Evolutionary conservation across 2,113 vertebrate species (phyloP), one percentile per base, ranked within the genome.

Genomic region (Thomomys bottae): DNA sequence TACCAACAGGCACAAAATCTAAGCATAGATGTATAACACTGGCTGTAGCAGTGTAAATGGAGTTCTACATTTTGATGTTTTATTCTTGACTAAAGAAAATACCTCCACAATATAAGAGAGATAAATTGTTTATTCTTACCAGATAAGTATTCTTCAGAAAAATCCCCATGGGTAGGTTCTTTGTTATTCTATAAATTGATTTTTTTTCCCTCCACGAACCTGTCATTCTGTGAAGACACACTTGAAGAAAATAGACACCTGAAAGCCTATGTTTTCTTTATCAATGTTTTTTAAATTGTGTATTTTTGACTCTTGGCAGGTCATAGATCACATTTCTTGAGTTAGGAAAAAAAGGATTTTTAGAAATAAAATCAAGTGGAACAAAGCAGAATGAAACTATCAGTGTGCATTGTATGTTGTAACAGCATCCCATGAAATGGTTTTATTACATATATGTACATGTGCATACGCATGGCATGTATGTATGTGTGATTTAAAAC

Each of bases 81-180:
- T 70, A 64, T 80, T 77, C 77, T 4, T 26, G 78, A 32, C 36
- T 5, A 67, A 78, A 66, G 36, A 70, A 84, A 90, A 81, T 20
- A 14, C 61, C 12, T 32, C 38, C 36, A 67, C n/a, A 71, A 70
- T 84, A 78, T 54, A 88, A 81, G 45, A 93, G 40, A 42, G 42
- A 92, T 21, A 64, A 93, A 90, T 86, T 82, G 32, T 85, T 87
- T 94, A 30, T 71, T 90, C 77, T 89, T 84, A 84, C 21, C 70
- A 75, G 64, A 49, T 84, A 90, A 75, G 75, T 49, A 34, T 2
- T 85, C 42, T 77, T 93, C 67, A 61, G 40, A 87, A 90, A 90
- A 78, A 40, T 83, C 80, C 80, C 40, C 7, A 2, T 54, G 36
- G 75, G 49, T 9, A 72, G 78, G 63, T 49, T 77, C 80, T 81